Conservation (phyloP, 1,140 invertebrate species). For the Neoseiulus cucumeris region DNA sequence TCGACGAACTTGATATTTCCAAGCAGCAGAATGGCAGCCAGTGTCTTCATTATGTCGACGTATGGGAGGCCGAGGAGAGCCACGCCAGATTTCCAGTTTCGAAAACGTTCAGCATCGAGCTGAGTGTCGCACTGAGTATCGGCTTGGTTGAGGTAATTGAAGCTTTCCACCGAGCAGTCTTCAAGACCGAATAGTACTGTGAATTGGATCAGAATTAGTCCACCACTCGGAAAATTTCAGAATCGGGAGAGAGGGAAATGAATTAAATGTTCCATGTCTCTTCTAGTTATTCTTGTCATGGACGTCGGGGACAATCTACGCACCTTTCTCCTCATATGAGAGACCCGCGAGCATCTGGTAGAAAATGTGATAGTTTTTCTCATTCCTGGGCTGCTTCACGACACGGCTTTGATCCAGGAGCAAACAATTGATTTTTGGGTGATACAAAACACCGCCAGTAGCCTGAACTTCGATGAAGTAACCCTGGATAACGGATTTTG, state of each 20-base stretch:
- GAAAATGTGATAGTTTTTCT: constrained; percentile 93
- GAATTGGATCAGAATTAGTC: background rate
- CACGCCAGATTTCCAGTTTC: constrained; percentile 52
- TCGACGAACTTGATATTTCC: constrained; percentile 78
- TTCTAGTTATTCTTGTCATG: too few relatives aligned
- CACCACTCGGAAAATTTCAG: background rate
- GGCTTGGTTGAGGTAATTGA: constrained; percentile 54
- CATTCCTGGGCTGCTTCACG: constrained; percentile 55
- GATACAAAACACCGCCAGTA: constrained; percentile 77
- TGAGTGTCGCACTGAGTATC: constrained; percentile 51
- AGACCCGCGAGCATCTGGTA: constrained; percentile 87
- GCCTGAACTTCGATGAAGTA: constrained; percentile 91
- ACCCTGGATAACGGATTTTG: constrained; percentile 38
- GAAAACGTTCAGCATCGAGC: constrained; percentile 36
- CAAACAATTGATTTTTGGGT: constrained; percentile 88
- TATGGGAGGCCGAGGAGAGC: constrained; percentile 71
- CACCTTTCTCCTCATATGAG: constrained; percentile 57
- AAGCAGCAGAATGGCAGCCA: constrained; percentile 68
- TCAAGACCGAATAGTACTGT: constrained; percentile 45
- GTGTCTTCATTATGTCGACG: constrained; percentile 68
- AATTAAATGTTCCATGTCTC: too few relatives aligned
- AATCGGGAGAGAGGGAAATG: too few relatives aligned
- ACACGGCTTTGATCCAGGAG: constrained; percentile 77
- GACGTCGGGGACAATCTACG: too few relatives aligned
- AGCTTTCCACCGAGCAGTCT: constrained; percentile 53